Conservation (phyloP, 1,140 invertebrate species). For the Meloidogyne chitwoodi region DNA sequence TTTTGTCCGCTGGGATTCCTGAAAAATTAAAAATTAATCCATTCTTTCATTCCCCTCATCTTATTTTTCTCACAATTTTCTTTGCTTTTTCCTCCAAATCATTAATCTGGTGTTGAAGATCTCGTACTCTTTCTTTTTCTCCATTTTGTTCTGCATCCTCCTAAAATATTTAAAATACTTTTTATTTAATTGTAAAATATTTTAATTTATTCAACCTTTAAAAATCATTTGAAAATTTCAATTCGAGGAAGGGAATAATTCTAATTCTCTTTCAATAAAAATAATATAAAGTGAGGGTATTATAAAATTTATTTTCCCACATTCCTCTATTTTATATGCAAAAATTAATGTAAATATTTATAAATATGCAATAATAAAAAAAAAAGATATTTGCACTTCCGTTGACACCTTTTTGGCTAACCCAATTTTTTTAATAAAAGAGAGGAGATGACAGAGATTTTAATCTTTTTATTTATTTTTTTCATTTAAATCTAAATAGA, state of each 20-base stretch:
- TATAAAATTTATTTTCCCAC: neutral
- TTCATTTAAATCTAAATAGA: neutral
- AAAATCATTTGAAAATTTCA: too few relatives aligned
- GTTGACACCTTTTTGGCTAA: neutral
- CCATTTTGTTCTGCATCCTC: conserved; percentile 37
- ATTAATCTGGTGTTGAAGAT: conserved; percentile 41
- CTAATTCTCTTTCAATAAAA: too few relatives aligned
- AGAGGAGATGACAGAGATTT: neutral
- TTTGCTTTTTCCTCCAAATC: conserved; percentile 30
- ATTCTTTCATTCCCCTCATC: neutral
- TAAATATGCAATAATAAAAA: neutral
- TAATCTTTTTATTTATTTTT: neutral
- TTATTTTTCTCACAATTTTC: conserved; percentile 5
- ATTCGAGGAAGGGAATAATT: too few relatives aligned
- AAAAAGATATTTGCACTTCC: neutral
- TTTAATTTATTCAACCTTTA: too few relatives aligned
- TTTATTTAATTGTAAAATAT: too few relatives aligned
- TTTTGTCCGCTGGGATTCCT: conserved; percentile 30
- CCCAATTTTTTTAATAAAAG: neutral
- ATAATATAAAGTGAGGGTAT: neutral
- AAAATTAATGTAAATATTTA: too few relatives aligned
- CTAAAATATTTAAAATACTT: conserved; percentile 27
- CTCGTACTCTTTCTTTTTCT: conserved; percentile 18
- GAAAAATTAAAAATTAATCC: neutral
- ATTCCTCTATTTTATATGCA: neutral